Conservation (phyloP, 2,113 vertebrate species). For the Heterocephalus glaber region DNA sequence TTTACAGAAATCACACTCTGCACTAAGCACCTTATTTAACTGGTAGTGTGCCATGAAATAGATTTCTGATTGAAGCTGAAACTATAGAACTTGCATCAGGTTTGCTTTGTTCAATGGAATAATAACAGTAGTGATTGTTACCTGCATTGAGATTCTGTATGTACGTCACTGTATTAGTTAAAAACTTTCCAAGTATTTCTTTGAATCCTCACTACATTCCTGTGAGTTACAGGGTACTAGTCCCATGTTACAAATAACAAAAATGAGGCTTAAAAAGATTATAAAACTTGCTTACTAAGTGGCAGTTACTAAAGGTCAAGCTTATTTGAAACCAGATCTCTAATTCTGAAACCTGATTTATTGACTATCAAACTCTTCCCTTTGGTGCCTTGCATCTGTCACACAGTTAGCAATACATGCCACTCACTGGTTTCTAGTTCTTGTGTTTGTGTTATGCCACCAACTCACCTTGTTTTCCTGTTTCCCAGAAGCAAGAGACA, state of each 20-base stretch:
- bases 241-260: conserved; percentile 1
- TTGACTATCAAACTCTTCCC: not conserved
- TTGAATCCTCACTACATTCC: not conserved
- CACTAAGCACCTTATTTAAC: not conserved
- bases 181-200: not conserved
- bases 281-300: not conserved
- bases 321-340: not conserved
- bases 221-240: not conserved
- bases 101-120: not conserved
- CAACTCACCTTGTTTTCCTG: not conserved
- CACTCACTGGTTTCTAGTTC: not conserved
- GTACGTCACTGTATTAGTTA: not conserved
- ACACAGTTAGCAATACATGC: not conserved
- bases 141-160: not conserved
- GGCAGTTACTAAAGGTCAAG: not conserved
- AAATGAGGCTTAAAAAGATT: not conserved
- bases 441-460: accelerated
- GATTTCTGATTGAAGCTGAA: not conserved
- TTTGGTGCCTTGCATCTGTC: not conserved
- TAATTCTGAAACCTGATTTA: not conserved
- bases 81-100: not conserved
- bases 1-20: not conserved
- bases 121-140: not conserved
- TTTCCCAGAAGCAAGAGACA: not conserved
- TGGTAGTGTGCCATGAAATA: not conserved